Percentiles rank a stretch among this genome's conserved stretches.
phyloP scores from a whole-genome alignment of 1,140 invertebrate species.

The Sesamia nonagrioides region DNA sequence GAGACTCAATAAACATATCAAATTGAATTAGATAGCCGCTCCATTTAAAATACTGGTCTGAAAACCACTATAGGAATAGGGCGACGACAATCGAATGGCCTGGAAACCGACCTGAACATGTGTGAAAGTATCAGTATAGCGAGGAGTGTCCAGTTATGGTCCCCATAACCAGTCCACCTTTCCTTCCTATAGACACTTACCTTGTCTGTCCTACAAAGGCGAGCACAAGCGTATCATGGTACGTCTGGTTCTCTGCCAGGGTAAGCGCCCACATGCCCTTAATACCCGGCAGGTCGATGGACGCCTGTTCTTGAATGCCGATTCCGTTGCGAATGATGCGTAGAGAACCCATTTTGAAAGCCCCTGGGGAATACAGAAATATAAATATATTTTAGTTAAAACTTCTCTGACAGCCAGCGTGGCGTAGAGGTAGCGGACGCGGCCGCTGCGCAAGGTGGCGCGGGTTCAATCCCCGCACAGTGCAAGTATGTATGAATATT shows the following conservation, averaged over 20 bases:
- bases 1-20: neutral
- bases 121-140: too few relatives aligned
- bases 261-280: conserved; percentile 99
- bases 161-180: neutral
- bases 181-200: conserved; percentile 68
- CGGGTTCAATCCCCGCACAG: too few relatives aligned
- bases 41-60: neutral
- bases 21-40: neutral
- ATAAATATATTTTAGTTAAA: too few relatives aligned
- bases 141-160: too few relatives aligned
- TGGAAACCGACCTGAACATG: too few relatives aligned
- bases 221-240: conserved; percentile 96
- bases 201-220: conserved; percentile 98
- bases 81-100: too few relatives aligned
- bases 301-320: conserved; percentile 98
- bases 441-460: too few relatives aligned
- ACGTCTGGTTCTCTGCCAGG: conserved; percentile 88
- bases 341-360: conserved; percentile 98
- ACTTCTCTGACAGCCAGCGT: too few relatives aligned
- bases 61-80: neutral
- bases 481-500: too few relatives aligned
- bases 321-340: conserved; percentile 99
- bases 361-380: conserved; percentile 87
- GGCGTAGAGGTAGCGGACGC: too few relatives aligned
- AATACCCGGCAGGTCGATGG: conserved; percentile 98